Evolutionary conservation across 1,140 invertebrate species (phyloP).

Genomic region (Melanaphis sacchari): DNA sequence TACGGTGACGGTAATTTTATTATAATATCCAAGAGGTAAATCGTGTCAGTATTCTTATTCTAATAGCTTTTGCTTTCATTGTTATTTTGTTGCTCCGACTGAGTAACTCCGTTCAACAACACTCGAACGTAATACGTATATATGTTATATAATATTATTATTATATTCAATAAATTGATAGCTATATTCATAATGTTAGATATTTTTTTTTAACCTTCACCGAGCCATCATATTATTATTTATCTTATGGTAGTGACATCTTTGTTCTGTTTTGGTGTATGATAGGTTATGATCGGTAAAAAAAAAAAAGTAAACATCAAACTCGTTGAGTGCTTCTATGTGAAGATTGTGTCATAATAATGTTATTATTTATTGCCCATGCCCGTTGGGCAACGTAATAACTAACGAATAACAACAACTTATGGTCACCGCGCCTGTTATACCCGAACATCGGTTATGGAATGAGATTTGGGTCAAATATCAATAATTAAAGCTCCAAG

Average conservation of each 20-base stretch:
- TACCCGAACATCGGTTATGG: not conserved
- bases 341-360: not conserved
- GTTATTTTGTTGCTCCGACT: not conserved
- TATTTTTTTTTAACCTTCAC: not conserved
- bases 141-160: not conserved
- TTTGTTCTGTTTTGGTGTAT: not conserved
- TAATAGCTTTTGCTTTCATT: slow-evolving; percentile 25
- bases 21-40: not conserved
- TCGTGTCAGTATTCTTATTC: not conserved
- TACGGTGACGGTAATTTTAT: not conserved
- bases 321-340: not conserved
- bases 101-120: not conserved
- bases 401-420: not conserved
- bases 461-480: slow-evolving; percentile 39
- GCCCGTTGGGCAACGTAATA: not conserved
- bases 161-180: not conserved
- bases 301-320: not conserved
- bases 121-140: not conserved
- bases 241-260: not conserved
- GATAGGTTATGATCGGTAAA: not conserved
- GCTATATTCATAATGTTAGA: not conserved
- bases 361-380: not conserved
- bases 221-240: not conserved
- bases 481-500: slow-evolving; percentile 37
- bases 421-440: not conserved